Evolutionary conservation across 2,888 invertebrate species (phyloP).

Genomic region (Amblyjoppa fuscipennis): DNA sequence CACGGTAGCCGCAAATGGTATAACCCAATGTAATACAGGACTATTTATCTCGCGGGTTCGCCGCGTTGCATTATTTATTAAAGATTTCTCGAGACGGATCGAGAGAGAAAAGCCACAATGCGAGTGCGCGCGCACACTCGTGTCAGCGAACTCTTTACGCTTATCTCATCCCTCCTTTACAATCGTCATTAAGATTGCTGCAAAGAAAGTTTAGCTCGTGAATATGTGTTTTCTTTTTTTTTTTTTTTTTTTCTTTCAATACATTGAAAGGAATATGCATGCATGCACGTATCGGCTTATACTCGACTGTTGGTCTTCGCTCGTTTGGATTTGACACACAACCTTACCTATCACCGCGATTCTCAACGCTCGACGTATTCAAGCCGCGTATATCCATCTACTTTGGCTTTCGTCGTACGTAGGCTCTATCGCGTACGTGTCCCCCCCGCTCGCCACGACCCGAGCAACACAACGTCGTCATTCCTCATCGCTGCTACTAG

Average conservation of each 20-base stretch:
- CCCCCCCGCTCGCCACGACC: constrained; percentile 45
- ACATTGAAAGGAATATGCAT: background rate
- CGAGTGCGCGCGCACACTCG: background rate
- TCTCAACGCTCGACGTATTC: constrained; percentile 46
- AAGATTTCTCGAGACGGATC: constrained; percentile 1
- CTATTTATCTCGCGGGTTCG: background rate
- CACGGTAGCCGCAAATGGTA: constrained; percentile 22
- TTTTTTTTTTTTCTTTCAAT: background rate
- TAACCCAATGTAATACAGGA: constrained; percentile 30
- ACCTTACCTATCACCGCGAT: constrained; percentile 10
- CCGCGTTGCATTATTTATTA: constrained; percentile 22
- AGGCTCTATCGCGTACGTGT: constrained; percentile 60
- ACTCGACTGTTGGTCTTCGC: background rate
- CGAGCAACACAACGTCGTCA: constrained; percentile 29
- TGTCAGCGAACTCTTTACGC: constrained; percentile 25
- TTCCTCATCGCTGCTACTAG: constrained; percentile 59
- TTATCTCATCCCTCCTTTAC: constrained; percentile 9
- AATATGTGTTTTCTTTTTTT: background rate
- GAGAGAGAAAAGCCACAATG: background rate
- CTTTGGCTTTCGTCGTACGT: constrained; percentile 67
- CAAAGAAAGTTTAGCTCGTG: background rate
- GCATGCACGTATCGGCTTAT: background rate
- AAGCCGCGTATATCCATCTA: constrained; percentile 53
- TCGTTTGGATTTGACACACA: constrained; percentile 12
- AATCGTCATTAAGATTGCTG: constrained; percentile 11